Base-by-base conservation (phyloP, 2,888 invertebrate species). In the Spisula solida region DNA sequence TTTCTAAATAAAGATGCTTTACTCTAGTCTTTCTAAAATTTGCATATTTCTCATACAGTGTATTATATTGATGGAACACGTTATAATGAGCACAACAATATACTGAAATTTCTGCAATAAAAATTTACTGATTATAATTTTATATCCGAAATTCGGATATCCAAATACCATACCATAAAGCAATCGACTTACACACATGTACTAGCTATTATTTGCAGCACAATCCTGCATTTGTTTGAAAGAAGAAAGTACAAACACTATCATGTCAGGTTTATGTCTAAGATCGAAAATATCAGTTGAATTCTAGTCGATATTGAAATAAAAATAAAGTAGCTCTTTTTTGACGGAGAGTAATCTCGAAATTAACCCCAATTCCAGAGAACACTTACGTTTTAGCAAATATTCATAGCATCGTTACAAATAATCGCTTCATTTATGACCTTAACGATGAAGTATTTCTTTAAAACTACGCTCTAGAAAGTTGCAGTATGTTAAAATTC, bases 401-500 rank as follows among this genome's bases (percentile, higher is more conserved):
- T 75, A 34, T 31, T 75, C 34, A 75, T 34, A 25, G 25, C 60
- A 66, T n/a, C 60, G 60, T 0, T 66, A 66, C 60, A 66, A 66
- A 25, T 12, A 25, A 66, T 66, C 12, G 25, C n/a, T 25, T 8
- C 75, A 31, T 34, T 75, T 34, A 18, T 34, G 16, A 75, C 75
- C 75, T 75, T 75, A 75, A 75, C 75, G 31, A 18, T 34, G 31
- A 14, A 34, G 29, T 18, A 16, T 0, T 18, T 31, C 18, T 25
- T 0, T 75, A 1, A 16, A 34, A 75, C 31, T 25, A 31, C 34
- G 60, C 10, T 25, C n/a, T 66, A 25, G 10, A 25, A 66, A n/a
- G 60, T 25, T 25, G 25, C 60, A 66, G 25, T 66, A 66, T 66
- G 60, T 66, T 66, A 66, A 85, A 85, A 79, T 14, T 78, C 6